phyloP scores from a whole-genome alignment of 2,113 vertebrate species.

The Illadopsis cleaveri region DNA sequence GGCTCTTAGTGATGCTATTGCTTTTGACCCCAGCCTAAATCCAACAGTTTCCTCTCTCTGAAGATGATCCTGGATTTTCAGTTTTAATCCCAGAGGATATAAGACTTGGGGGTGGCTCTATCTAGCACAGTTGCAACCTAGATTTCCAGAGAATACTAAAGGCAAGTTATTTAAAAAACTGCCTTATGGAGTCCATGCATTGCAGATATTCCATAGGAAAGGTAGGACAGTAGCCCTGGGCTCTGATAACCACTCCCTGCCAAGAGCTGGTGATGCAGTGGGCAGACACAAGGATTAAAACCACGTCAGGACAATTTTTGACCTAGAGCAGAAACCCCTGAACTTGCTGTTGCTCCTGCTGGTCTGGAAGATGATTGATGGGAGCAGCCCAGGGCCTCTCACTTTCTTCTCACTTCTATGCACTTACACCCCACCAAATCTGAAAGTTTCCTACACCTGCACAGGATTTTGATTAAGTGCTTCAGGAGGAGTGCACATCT shows the following conservation, averaged over 20 bases:
- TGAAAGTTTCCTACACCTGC: neutral
- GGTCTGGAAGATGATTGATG: neutral
- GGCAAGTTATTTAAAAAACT: neutral
- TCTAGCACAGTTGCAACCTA: neutral
- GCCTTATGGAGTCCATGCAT: neutral
- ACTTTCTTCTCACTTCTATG: neutral
- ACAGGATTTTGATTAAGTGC: neutral
- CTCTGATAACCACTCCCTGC: neutral
- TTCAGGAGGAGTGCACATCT: neutral
- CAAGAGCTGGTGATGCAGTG: neutral
- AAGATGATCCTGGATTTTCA: neutral
- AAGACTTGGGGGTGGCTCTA: neutral
- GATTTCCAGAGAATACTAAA: neutral
- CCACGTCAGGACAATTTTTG: neutral
- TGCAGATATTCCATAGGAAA: neutral
- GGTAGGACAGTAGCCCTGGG: too few species aligned
- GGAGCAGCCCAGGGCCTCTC: neutral
- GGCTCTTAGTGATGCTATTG: neutral
- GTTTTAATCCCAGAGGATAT: neutral
- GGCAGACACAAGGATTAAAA: neutral
- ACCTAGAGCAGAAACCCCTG: neutral
- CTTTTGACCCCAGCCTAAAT: neutral
- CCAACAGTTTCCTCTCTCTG: neutral
- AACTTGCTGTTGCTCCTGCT: neutral
- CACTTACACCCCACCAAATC: fast-evolving